These are phyloP conservation scores for Julus scanicus DNA, from an alignment of 2,888 invertebrate genomes.

Conservation along the genomic window DNA sequence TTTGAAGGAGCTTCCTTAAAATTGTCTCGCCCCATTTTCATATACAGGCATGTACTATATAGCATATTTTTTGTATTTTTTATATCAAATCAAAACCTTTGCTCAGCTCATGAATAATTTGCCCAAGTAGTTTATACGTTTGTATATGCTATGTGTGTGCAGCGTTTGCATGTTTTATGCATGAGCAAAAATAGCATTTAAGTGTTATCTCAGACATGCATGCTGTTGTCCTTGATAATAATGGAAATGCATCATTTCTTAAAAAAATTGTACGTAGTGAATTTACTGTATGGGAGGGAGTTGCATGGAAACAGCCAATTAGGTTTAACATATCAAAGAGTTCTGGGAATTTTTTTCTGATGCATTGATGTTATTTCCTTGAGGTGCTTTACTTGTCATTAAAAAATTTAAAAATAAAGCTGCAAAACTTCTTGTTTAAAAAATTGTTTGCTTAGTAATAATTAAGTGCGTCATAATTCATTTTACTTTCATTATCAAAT, in stretches of 20 bases:
- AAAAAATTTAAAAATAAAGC: too few species aligned
- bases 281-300: neutral
- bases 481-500: too few species aligned
- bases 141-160: neutral
- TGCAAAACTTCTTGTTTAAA: too few species aligned
- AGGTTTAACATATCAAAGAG: neutral
- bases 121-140: constrained; percentile 5
- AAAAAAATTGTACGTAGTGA: neutral
- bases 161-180: constrained; percentile 36
- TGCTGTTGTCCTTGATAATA: constrained; percentile 37
- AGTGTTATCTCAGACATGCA: constrained; percentile 43
- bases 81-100: neutral
- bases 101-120: constrained; percentile 33
- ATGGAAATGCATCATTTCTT: constrained; percentile 43
- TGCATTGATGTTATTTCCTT: neutral
- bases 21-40: neutral
- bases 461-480: too few species aligned
- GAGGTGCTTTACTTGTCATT: too few species aligned
- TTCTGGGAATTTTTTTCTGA: neutral
- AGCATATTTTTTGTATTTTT: neutral
- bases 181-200: constrained; percentile 37
- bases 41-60: neutral
- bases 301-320: neutral
- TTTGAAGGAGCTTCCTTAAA: neutral
- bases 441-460: too few species aligned